Evolutionary conservation across 2,888 invertebrate species (phyloP).

Genomic region (Stictocephala bisonia): DNA sequence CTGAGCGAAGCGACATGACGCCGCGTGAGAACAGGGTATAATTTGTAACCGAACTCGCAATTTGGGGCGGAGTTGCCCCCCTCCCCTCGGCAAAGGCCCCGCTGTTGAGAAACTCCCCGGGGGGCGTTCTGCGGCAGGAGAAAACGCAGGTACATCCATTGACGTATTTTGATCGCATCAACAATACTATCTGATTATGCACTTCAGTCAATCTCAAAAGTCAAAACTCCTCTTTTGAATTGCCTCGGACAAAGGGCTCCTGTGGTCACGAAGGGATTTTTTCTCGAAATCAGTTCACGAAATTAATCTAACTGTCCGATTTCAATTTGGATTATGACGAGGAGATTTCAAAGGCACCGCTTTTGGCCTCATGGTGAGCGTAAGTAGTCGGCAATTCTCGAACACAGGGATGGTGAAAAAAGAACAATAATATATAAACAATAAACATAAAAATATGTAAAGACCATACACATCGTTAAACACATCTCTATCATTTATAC

Average conservation of each 20-base stretch:
- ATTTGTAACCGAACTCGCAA: conserved; percentile 49
- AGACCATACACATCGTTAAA: no score
- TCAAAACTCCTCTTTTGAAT: conserved; percentile 35
- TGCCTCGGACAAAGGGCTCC: conserved; percentile 7
- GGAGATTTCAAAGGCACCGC: conserved; percentile 29
- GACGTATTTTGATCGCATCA: conserved; percentile 47
- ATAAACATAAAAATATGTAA: no score
- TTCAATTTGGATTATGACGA: not conserved
- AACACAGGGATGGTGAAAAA: no score
- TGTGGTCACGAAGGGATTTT: not conserved
- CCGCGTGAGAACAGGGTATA: conserved; percentile 40
- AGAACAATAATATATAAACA: no score
- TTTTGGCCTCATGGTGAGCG: no score
- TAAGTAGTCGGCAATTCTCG: no score
- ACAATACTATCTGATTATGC: conserved; percentile 47
- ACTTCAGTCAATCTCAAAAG: conserved; percentile 43
- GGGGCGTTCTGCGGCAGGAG: conserved; percentile 29
- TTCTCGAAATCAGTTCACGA: conserved; percentile 18
- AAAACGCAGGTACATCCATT: conserved; percentile 47
- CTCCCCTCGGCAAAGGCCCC: conserved; percentile 7
- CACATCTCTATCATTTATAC: no score
- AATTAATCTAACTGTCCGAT: conserved; percentile 28
- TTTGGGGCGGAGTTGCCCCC: conserved; percentile 37
- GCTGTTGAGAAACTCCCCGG: conserved; percentile 40
- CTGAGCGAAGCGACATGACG: not conserved